Evolutionary conservation across 2,113 vertebrate genomes (phyloP).

Genomic region (Scolopax mira): DNA sequence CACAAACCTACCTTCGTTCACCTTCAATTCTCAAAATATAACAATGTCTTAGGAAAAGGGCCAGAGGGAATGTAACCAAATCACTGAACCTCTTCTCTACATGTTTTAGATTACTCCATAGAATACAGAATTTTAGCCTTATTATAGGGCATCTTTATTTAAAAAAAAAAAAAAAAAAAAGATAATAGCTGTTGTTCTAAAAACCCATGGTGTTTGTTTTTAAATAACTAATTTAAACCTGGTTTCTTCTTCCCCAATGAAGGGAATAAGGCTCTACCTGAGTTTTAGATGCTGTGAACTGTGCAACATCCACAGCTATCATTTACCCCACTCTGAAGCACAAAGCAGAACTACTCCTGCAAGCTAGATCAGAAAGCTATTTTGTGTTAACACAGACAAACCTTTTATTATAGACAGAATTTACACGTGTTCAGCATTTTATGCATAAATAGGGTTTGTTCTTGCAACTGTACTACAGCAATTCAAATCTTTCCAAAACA

Average conservation of each 20-base stretch:
- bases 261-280: background rate
- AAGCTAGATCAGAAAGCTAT: slow-evolving; percentile 34
- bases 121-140: background rate
- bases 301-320: background rate
- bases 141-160: background rate
- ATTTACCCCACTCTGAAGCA: background rate
- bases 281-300: background rate
- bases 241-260: background rate
- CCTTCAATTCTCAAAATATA: background rate
- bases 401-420: background rate
- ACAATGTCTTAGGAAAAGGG: background rate
- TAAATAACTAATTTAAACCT: background rate
- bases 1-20: background rate
- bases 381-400: background rate
- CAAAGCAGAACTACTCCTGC: background rate
- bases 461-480: background rate
- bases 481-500: background rate
- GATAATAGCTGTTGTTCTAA: background rate
- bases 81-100: background rate
- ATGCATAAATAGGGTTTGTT: slow-evolving; percentile 2
- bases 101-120: background rate
- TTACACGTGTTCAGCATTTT: slow-evolving; percentile 27
- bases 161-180: background rate
- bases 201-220: background rate
- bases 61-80: background rate